Conservation (phyloP, 2,797 vertebrate genomes). For the Acridotheres tristis region DNA sequence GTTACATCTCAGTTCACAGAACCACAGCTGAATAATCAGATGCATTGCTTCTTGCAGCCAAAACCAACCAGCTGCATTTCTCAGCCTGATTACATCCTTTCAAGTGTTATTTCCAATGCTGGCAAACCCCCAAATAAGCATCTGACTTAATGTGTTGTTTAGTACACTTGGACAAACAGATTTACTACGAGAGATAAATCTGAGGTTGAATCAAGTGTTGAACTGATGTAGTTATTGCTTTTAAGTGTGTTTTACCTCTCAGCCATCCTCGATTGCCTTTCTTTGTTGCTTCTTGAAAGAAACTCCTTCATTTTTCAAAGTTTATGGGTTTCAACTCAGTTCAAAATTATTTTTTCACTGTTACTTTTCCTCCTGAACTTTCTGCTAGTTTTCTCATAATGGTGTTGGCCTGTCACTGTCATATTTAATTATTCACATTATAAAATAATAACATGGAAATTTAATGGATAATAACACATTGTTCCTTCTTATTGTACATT, state of each 20-base stretch:
- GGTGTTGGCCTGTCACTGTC: not conserved
- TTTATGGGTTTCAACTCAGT: not conserved
- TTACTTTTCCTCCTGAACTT: not conserved
- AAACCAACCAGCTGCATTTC: not conserved
- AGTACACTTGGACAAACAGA: not conserved
- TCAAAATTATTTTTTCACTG: not conserved
- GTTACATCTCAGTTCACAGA: not conserved
- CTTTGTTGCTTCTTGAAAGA: not conserved
- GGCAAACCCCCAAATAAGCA: not conserved
- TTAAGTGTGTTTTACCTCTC: not conserved
- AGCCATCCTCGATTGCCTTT: not conserved
- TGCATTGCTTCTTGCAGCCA: not conserved
- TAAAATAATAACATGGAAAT: not conserved
- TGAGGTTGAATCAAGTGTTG: not conserved
- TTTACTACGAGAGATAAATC: not conserved
- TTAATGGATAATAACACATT: not conserved
- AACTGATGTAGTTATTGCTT: not conserved
- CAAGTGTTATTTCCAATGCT: not conserved
- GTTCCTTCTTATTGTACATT: not conserved
- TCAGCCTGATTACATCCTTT: not conserved
- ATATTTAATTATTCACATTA: not conserved
- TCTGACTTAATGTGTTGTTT: not conserved
- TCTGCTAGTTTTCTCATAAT: not conserved
- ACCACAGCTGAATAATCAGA: not conserved
- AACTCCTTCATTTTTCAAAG: not conserved